Conservation (phyloP, 1,140 invertebrate species). For the Euwallacea fornicatus region DNA sequence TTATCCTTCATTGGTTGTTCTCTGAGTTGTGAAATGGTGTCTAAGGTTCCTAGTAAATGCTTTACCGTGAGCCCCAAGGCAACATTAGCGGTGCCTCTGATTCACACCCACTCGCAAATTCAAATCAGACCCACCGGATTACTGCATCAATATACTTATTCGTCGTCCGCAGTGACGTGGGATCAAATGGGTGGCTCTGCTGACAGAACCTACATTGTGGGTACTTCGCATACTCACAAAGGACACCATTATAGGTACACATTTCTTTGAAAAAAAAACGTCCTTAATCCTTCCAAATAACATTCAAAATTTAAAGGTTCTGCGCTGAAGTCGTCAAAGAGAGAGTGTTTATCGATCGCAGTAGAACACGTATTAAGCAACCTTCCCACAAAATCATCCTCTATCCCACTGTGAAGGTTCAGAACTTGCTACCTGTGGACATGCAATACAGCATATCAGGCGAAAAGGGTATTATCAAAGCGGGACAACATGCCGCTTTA, state of each 20-base stretch:
- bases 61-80: slow-evolving; percentile 49
- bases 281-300: too few species aligned
- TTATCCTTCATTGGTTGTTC: background rate
- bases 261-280: background rate
- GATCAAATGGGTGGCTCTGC: slow-evolving; percentile 61
- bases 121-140: slow-evolving; percentile 54
- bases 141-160: slow-evolving; percentile 60
- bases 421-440: slow-evolving; percentile 77
- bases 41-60: slow-evolving; percentile 42
- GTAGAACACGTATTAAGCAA: slow-evolving; percentile 54
- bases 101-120: slow-evolving; percentile 64
- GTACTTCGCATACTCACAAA: slow-evolving; percentile 55
- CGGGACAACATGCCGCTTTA: slow-evolving; percentile 51
- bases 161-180: slow-evolving; percentile 66
- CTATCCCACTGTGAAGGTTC: slow-evolving; percentile 78
- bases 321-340: slow-evolving; percentile 78
- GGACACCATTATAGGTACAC: slow-evolving; percentile 52
- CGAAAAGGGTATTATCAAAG: slow-evolving; percentile 62
- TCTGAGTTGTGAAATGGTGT: slow-evolving; percentile 16
- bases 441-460: slow-evolving; percentile 64
- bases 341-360: slow-evolving; percentile 72
- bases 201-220: slow-evolving; percentile 60
- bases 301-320: slow-evolving; percentile 60
- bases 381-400: slow-evolving; percentile 86
- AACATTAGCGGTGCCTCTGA: slow-evolving; percentile 65